Evolutionary conservation across 2,113 vertebrate species (phyloP).

Genomic region (Cheirogaleus medius): DNA sequence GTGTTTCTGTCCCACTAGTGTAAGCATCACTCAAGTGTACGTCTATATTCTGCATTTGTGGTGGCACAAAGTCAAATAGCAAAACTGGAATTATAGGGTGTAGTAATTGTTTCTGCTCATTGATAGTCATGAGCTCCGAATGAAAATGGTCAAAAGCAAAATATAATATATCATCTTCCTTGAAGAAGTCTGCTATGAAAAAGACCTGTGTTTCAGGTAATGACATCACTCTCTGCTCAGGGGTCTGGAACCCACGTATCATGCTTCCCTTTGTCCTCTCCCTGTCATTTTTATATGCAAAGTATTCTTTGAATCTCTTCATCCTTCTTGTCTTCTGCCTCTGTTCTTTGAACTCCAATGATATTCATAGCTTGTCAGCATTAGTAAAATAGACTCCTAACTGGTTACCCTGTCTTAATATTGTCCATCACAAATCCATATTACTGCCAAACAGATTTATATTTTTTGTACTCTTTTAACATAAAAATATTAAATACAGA

Average conservation of each 20-base stretch:
- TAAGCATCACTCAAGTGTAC: background rate
- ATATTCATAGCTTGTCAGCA: background rate
- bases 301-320: background rate
- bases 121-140: background rate
- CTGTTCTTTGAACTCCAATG: background rate
- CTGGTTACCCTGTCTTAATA: background rate
- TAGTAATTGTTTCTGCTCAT: background rate
- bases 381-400: background rate
- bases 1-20: background rate
- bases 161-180: background rate
- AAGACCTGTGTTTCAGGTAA: background rate
- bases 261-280: background rate
- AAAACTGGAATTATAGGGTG: background rate
- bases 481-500: background rate
- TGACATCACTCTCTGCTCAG: background rate
- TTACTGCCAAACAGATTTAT: background rate
- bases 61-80: background rate
- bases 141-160: background rate
- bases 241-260: fast-evolving
- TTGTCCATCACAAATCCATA: background rate
- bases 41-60: background rate
- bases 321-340: background rate
- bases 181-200: background rate
- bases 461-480: background rate
- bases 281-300: background rate